A percentile compares a stretch with the other conserved stretches of the same genome.
Evolutionary conservation across 2,888 invertebrate species (phyloP).

Genomic region (Thumatha senex): DNA sequence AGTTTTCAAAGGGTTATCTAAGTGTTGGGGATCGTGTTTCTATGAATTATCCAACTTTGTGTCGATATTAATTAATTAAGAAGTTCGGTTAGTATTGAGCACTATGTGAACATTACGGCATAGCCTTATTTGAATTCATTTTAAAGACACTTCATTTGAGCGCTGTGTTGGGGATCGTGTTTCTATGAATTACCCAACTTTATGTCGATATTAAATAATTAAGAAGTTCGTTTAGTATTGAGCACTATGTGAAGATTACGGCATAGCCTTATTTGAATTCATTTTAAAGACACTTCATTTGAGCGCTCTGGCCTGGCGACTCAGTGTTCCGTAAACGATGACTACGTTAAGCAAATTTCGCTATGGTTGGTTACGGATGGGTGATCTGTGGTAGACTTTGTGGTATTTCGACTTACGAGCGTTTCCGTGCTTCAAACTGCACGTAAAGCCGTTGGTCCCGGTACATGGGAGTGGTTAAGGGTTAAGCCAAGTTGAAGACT

Average conservation of each 20-base stretch:
- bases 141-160: too few relatives aligned
- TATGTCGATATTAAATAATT: slow-evolving; percentile 71
- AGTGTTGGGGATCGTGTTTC: slow-evolving; percentile 72
- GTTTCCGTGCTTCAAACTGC: too few relatives aligned
- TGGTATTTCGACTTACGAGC: too few relatives aligned
- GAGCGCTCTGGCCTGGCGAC: too few relatives aligned
- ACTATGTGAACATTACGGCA: slow-evolving; percentile 19
- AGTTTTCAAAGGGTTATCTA: slow-evolving; percentile 74
- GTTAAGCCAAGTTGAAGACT: too few relatives aligned
- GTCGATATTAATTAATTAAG: slow-evolving; percentile 74
- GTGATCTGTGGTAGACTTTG: too few relatives aligned
- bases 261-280: slow-evolving; percentile 5
- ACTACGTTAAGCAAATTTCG: too few relatives aligned
- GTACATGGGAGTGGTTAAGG: too few relatives aligned
- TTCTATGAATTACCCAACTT: slow-evolving; percentile 78
- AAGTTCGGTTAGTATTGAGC: slow-evolving; percentile 44
- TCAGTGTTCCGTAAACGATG: too few relatives aligned
- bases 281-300: too few relatives aligned
- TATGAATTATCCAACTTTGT: slow-evolving; percentile 75
- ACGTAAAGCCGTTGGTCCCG: too few relatives aligned
- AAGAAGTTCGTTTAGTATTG: slow-evolving; percentile 50
- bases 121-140: slow-evolving; percentile 2
- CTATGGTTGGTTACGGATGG: too few relatives aligned
- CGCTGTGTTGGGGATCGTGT: slow-evolving; percentile 70
- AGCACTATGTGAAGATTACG: slow-evolving; percentile 20